Base-by-base conservation (phyloP, 2,888 invertebrate genomes). In the Gymnoscelis rufifasciata region DNA sequence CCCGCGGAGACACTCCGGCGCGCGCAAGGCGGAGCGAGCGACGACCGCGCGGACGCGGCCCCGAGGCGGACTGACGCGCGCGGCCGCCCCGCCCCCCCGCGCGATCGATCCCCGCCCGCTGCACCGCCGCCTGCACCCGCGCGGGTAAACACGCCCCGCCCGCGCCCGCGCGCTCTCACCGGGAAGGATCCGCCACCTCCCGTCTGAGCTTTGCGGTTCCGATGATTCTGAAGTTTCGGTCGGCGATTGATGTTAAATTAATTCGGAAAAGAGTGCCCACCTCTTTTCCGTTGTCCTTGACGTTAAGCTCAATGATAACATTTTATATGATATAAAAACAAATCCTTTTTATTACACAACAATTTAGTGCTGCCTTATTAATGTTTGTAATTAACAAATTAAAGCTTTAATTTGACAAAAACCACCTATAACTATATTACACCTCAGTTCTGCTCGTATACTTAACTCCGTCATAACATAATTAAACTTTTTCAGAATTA, bases 151-250 rank as follows among this genome's bases (percentile, higher is more conserved):
- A 71, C 69, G 62, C 65, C 71, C 60, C 77, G 93, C 23, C 23
- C 29, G 93, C 60, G 91, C 93, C 83, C 93, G 92, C 89, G 92
- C 93, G 86, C 75, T 87, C 88, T 53, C 62, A 52, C 57, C 57
- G 54, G 46, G 28, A 28, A 10, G n/a, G 19, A 6, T 33, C 2
- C 15, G 14, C 33, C 12, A 8, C 14, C 31, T 31, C 31, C 14
- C 7, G 13, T 8, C 29, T 40, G 26, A 36, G 12, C 40, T 46
- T 41, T 30, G 37, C 29, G 40, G 36, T 40, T 29, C 13, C n/a
- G 7, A 28, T 7, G 13, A 31, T 19, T 24, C 6, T 13, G 13
- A 31, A 24, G 13, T 14, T 40, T 23, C 26, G 19, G 6, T 11
- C 10, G 3, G 7, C n/a, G 33, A 33, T 11, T n/a, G 6, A 15